Evolutionary conservation across 2,797 vertebrate genomes (phyloP).

Genomic region (Tympanoctomys barrerae): DNA sequence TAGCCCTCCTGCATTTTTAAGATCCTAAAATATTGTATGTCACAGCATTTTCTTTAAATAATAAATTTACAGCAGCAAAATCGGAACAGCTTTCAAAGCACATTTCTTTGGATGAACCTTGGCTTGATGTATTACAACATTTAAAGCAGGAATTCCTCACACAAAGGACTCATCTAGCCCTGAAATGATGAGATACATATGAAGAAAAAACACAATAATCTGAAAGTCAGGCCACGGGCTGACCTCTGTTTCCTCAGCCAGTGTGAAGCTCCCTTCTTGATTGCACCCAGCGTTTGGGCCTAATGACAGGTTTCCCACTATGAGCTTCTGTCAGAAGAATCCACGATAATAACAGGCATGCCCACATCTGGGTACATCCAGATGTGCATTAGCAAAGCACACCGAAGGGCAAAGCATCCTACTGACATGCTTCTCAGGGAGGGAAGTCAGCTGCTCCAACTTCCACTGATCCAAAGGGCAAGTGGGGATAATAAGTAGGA

Average conservation of each 20-base stretch:
- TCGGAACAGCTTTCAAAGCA: slow-evolving; percentile 69
- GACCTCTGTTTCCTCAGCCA: slow-evolving; percentile 67
- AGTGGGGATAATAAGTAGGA: slow-evolving; percentile 20
- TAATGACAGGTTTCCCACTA: slow-evolving; percentile 49
- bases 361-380: neutral
- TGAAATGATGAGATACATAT: slow-evolving; percentile 71
- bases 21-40: slow-evolving; percentile 76
- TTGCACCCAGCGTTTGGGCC: slow-evolving; percentile 27
- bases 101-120: slow-evolving; percentile 73
- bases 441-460: neutral
- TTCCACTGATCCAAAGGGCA: slow-evolving; percentile 21
- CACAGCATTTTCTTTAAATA: slow-evolving; percentile 82
- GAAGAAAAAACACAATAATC: slow-evolving; percentile 54
- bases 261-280: slow-evolving; percentile 64
- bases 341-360: neutral
- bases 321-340: slow-evolving; percentile 45
- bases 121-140: slow-evolving; percentile 73
- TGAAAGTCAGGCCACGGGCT: slow-evolving; percentile 54
- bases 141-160: slow-evolving; percentile 62
- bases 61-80: slow-evolving; percentile 78
- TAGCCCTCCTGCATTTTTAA: slow-evolving; percentile 75
- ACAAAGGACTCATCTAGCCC: slow-evolving; percentile 48
- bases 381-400: too few relatives aligned
- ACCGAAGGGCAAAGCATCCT: neutral
- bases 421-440: neutral